A percentile compares a stretch with the other conserved stretches of the same genome.
These are phyloP conservation scores for Varanus komodoensis DNA, from an alignment of 2,113 vertebrate species.

Conservation along the genomic window DNA sequence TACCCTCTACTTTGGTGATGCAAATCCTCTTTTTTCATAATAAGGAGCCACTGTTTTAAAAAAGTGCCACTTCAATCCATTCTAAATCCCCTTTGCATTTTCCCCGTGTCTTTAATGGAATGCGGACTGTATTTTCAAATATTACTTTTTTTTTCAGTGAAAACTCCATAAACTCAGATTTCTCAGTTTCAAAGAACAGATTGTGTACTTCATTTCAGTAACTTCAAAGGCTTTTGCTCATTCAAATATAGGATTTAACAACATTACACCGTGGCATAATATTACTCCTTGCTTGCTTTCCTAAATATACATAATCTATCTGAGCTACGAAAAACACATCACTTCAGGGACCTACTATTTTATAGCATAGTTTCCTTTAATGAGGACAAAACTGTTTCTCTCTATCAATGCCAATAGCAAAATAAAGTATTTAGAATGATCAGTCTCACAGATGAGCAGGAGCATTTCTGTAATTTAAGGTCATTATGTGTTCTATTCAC, in stretches of 20 bases:
- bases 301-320: slow-evolving; percentile 25
- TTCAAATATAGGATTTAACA: neutral
- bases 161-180: slow-evolving; percentile 53
- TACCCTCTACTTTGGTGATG: neutral
- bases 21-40: neutral
- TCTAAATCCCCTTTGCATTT: no score
- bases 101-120: neutral
- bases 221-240: neutral
- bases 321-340: neutral
- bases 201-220: slow-evolving; percentile 53
- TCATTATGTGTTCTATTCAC: slow-evolving; percentile 10
- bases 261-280: slow-evolving; percentile 49
- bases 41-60: neutral
- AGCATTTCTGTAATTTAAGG: slow-evolving; percentile 2
- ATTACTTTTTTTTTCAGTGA: slow-evolving; percentile 57
- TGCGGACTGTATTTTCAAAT: neutral
- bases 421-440: neutral
- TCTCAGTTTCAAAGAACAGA: slow-evolving; percentile 62
- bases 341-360: slow-evolving; percentile 33
- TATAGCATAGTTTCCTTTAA: slow-evolving; percentile 20
- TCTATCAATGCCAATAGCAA: neutral
- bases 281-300: slow-evolving; percentile 18
- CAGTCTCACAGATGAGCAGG: neutral
- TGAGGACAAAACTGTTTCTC: slow-evolving; percentile 19
- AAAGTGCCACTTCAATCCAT: neutral